Conservation (phyloP, 1,140 invertebrate genomes). For the Papilio xuthus region DNA sequence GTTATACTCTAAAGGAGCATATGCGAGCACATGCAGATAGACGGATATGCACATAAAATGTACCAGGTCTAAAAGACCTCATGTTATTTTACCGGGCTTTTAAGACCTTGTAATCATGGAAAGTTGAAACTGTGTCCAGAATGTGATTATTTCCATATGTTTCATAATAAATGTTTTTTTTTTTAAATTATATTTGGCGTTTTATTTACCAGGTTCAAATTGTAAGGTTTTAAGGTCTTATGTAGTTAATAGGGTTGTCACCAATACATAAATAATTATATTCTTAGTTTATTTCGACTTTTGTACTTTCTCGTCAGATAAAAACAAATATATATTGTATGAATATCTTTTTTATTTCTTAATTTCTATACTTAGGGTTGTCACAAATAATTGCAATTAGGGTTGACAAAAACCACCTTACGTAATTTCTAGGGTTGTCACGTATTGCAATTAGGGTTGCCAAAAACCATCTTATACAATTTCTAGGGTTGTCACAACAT, state of each 20-base stretch:
- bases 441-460: not conserved
- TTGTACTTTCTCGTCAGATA: not conserved
- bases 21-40: conserved; percentile 56
- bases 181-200: too few species aligned
- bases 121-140: too few species aligned
- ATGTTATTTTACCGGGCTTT: not conserved
- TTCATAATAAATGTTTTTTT: too few species aligned
- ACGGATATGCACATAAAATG: not conserved
- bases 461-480: not conserved
- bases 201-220: too few species aligned
- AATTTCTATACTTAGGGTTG: not conserved
- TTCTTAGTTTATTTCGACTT: too few species aligned
- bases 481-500: too few species aligned
- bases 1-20: conserved; percentile 66
- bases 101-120: not conserved
- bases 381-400: too few species aligned
- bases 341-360: not conserved
- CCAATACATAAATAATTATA: too few species aligned
- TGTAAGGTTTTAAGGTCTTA: too few species aligned
- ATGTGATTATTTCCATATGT: too few species aligned
- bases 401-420: too few species aligned
- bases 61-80: not conserved
- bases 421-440: not conserved
- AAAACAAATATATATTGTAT: not conserved
- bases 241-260: too few species aligned